Base-by-base conservation (phyloP, 2,888 invertebrate species). In the Isoperla grammatica region DNA sequence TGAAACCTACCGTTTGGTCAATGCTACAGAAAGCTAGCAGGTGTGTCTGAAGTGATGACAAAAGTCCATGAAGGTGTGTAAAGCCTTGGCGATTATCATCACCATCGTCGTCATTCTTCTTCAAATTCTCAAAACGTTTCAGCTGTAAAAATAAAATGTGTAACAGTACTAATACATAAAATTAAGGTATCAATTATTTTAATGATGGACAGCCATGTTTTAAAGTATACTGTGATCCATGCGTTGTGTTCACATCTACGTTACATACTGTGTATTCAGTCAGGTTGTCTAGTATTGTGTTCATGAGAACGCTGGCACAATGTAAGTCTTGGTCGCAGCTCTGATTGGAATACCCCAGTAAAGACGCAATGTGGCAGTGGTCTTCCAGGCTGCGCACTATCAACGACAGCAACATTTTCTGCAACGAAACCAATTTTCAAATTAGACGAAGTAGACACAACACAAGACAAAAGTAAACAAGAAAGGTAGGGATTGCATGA, bases 341-440 rank as follows among this genome's bases (percentile, higher is more conserved):
- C 63, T 42, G 55, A 42, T 68, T 66, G 49, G 74, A 73, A 65
- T 78, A 77, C 2, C 81, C 81, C 5, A 83, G 72, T 42, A 83
- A 71, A 1, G 79, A 74, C 0, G 82, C 79, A 11, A 83, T 76
- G 66, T 82, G 81, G 29, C 74, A 74, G 64, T 81, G 80, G 69
- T 83, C 82, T 67, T 82, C 81, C 43, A 84, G 73, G 69, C 82
- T 83, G 29, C 77, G 78, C 61, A 84, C 72, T 56, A 84, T 80
- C 50, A 84, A 81, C 56, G 76, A 78, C 62, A 83, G 71, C 61
- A 83, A 75, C 78, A 83, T 78, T 67, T 79, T 76, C 75, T 78
- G 69, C 15, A 61, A 65, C 9, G 48, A 54, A 2, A 57, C 20
- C 59, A 43, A 35, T 53, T 53, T 1, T 53, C 35, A 1, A n/a